phyloP scores from a whole-genome alignment of 92 coral and sea anemone genomes.

The Virgularia gustaviana region DNA sequence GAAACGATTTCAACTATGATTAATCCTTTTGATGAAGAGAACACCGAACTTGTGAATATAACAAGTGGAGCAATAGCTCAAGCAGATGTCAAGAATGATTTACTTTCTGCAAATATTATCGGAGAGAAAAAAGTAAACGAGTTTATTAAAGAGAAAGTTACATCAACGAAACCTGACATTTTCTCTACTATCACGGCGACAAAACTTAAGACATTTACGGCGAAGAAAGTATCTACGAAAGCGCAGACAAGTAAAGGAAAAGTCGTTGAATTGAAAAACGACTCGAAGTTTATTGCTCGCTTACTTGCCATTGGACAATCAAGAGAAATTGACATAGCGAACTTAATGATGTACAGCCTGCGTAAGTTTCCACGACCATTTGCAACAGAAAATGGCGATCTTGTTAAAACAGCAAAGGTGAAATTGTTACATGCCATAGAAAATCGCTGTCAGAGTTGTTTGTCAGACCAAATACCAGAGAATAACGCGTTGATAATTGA shows the following conservation, averaged over 20 bases:
- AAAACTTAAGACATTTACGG: conserved; percentile 22
- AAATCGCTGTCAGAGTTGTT: conserved; percentile 31
- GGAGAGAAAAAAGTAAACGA: conserved; percentile 25
- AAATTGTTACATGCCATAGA: conserved; percentile 30
- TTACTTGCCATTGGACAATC: conserved; percentile 27
- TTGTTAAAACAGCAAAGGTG: conserved; percentile 32
- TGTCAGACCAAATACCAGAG: neutral
- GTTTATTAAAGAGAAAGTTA: conserved; percentile 21
- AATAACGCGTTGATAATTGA: conserved; percentile 27
- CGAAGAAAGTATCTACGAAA: conserved; percentile 15
- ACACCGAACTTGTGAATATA: conserved; percentile 20
- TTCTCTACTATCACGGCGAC: conserved; percentile 11
- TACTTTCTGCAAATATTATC: conserved; percentile 22
- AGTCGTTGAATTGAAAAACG: conserved; percentile 28
- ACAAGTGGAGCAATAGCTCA: conserved; percentile 25
- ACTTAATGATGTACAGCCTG: conserved; percentile 24
- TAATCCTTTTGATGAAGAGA: conserved; percentile 25
- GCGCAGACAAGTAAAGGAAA: conserved; percentile 32
- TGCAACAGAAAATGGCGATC: conserved; percentile 23
- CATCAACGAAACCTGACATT: conserved; percentile 25
- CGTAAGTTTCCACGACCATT: conserved; percentile 31
- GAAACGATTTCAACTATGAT: conserved; percentile 30
- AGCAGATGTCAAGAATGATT: conserved; percentile 24
- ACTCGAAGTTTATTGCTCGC: conserved; percentile 31
- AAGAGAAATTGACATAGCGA: conserved; percentile 30